These are phyloP conservation scores for Balaeniceps rex DNA, from an alignment of 2,113 vertebrate species.

Conservation along the genomic window DNA sequence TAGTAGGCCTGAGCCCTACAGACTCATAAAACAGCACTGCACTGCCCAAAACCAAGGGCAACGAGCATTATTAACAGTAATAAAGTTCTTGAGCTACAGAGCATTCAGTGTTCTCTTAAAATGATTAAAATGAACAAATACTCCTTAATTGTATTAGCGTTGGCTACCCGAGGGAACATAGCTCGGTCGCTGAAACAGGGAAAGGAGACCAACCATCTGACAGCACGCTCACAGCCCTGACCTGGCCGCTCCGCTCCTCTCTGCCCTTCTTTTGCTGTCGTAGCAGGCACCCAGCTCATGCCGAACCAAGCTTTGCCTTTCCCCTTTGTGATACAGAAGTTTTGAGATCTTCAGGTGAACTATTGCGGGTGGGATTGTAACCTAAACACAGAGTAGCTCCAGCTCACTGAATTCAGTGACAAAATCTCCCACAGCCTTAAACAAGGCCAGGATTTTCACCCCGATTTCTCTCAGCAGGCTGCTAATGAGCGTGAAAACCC, in stretches of 20 bases:
- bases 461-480: not conserved
- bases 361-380: not conserved
- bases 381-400: not conserved
- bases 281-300: not conserved
- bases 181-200: not conserved
- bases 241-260: not conserved
- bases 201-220: not conserved
- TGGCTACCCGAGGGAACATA: not conserved
- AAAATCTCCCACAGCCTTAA: not conserved
- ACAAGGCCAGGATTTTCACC: not conserved
- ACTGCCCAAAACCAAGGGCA: not conserved
- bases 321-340: not conserved
- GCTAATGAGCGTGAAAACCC: not conserved
- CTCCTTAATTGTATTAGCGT: not conserved
- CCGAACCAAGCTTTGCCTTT: fast-evolving
- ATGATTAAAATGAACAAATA: not conserved
- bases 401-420: not conserved
- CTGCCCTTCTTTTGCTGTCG: not conserved
- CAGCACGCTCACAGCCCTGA: not conserved
- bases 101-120: not conserved
- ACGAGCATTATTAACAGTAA: not conserved
- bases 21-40: not conserved
- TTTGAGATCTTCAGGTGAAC: not conserved
- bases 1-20: not conserved
- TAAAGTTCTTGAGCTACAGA: not conserved